phyloP scores from a whole-genome alignment of 2,888 invertebrate species.

The Phengaris alcon region DNA sequence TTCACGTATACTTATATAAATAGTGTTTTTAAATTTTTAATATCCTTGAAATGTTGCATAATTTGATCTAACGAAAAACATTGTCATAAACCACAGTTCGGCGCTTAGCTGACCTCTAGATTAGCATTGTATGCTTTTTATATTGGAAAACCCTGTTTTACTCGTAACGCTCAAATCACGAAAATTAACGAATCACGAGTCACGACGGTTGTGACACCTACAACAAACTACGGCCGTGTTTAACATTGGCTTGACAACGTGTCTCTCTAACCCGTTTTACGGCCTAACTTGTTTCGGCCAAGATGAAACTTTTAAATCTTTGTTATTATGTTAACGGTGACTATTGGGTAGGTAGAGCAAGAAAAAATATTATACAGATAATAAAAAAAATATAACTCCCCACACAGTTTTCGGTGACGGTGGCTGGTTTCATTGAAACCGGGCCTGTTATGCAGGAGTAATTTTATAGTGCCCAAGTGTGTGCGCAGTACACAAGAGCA shows the following conservation, averaged over 20 bases:
- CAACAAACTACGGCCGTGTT: background rate
- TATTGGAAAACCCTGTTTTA: background rate
- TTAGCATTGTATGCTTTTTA: background rate
- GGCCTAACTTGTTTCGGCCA: background rate
- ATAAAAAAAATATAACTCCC: background rate
- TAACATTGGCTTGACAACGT: background rate
- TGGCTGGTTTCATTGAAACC: too few species aligned
- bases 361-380: background rate
- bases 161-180: background rate
- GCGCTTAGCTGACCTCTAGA: background rate
- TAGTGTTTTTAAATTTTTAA: too few species aligned
- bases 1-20: too few species aligned
- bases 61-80: too few species aligned
- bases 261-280: slow-evolving; percentile 7
- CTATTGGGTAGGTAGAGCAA: background rate
- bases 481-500: too few species aligned
- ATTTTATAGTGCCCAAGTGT: too few species aligned
- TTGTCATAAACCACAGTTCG: background rate
- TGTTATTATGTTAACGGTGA: slow-evolving; percentile 3
- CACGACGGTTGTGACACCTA: background rate
- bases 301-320: background rate
- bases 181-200: background rate
- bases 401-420: too few species aligned
- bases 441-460: too few species aligned
- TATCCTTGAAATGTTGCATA: too few species aligned